Evolutionary conservation across 2,888 invertebrate species (phyloP), one percentile per base, ranked within the genome.

Genomic region (Belgica antarctica): DNA sequence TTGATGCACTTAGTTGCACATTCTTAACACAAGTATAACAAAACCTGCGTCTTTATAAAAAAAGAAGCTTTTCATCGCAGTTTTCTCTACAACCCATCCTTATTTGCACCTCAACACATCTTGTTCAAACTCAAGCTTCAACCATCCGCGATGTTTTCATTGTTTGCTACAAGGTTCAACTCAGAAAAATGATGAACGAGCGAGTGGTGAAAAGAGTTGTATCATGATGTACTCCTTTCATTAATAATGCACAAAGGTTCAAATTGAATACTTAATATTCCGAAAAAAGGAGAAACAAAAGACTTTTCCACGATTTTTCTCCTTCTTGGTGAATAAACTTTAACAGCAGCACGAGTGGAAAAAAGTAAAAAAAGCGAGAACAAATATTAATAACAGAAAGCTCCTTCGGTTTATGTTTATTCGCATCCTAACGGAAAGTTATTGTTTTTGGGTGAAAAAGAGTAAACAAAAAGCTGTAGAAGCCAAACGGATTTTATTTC

Each of bases 231-330:
- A 2, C 22, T 22, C 52, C 52, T 22, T 52, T 52, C n/a, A n/a
- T 52, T 52, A 17, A 52, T 52, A 52, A 52, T 22, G 17, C 52
- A 52, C 52, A n/a, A 17, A 52, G 34, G 34, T 31, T 8, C 5
- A 31, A 31, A 31, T 31, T 31, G 34, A 31, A 31, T 31, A 31
- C 12, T 31, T 31, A 31, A 31, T 31, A 31, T 31, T 31, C 34
- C 7, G 34, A 31, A 31, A 5, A 31, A 31, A 31, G 12, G 12
- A 31, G 34, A 31, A 31, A 31, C 34, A 31, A 8, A 31, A 31
- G 34, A 31, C 34, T 31, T n/a, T n/a, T 31, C 4, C 46, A 15
- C 46, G 15, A 46, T 34, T 34, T 34, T 34, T 34, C n/a, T n/a
- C n/a, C n/a, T n/a, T n/a, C n/a, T 34, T 34, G 34, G 34, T 34